A percentile compares a stretch with the other conserved stretches of the same genome.
Evolutionary conservation across 2,888 invertebrate genomes (phyloP).

Genomic region (Pachymerium ferrugineum): DNA sequence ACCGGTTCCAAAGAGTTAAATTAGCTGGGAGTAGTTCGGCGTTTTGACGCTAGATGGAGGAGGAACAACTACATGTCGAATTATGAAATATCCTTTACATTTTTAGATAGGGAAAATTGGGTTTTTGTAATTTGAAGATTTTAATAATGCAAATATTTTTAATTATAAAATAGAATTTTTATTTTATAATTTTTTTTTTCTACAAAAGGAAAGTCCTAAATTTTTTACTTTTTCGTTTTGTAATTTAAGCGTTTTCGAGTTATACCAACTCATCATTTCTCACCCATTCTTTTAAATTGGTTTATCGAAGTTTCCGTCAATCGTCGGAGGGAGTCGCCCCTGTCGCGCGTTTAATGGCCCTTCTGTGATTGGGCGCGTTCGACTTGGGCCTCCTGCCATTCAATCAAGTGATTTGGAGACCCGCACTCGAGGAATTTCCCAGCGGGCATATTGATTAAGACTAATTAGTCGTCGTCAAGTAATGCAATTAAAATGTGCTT

Average conservation of each 20-base stretch:
- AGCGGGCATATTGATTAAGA: slow-evolving; percentile 30
- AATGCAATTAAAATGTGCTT: slow-evolving; percentile 33
- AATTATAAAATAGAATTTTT: too few species aligned
- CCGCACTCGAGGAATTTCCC: slow-evolving; percentile 29
- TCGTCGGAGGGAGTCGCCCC: background rate
- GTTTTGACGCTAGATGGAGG: background rate
- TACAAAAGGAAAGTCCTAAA: background rate
- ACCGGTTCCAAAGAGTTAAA: background rate
- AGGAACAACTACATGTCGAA: too few species aligned
- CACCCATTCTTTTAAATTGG: too few species aligned
- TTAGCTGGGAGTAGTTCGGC: background rate
- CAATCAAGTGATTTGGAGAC: slow-evolving; percentile 21
- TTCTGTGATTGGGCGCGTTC: background rate
- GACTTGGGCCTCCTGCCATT: slow-evolving; percentile 8
- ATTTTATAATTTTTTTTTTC: too few species aligned
- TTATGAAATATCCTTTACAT: too few species aligned
- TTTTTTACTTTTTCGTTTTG: background rate
- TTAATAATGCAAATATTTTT: too few species aligned
- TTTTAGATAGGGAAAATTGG: too few species aligned
- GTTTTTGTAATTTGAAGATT: too few species aligned
- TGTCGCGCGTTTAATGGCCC: slow-evolving; percentile 3
- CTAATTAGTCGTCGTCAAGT: slow-evolving; percentile 33
- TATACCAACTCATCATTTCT: too few species aligned
- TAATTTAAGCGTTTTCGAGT: background rate
- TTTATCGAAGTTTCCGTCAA: background rate